Percentiles rank a stretch among this genome's conserved stretches.
Conservation (phyloP, 2,888 invertebrate species). For the Eilema caniola region DNA sequence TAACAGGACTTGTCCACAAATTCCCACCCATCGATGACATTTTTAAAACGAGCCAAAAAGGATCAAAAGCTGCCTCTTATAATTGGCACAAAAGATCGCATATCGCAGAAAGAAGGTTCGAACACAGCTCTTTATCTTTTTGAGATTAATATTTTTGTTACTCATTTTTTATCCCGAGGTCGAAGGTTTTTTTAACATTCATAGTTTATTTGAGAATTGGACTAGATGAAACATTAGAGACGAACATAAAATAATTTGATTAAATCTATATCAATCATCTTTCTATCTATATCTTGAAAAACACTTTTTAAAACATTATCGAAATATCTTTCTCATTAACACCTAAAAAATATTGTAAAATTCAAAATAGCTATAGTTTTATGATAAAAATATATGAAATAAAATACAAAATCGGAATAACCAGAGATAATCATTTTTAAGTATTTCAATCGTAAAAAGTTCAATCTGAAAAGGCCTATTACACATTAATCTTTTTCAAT, state of each 20-base stretch:
- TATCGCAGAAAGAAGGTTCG: constrained; percentile 74
- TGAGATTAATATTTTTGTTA: constrained; percentile 78
- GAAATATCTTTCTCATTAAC: too few species aligned
- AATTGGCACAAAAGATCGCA: constrained; percentile 84
- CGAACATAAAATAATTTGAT: background rate
- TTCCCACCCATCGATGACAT: constrained; percentile 76
- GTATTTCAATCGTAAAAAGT: background rate
- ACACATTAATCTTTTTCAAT: background rate
- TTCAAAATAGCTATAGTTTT: background rate
- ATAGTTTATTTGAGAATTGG: constrained; percentile 64
- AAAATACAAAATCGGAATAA: background rate
- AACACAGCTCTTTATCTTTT: constrained; percentile 74
- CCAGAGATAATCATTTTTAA: background rate
- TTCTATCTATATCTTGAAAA: too few species aligned
- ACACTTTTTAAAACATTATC: background rate
- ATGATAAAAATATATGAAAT: background rate
- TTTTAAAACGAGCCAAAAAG: constrained; percentile 62
- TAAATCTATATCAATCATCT: background rate
- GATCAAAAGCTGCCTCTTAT: constrained; percentile 70
- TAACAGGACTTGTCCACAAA: constrained; percentile 59
- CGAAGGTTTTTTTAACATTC: constrained; percentile 71
- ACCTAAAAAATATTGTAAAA: too few species aligned
- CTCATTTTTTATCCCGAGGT: constrained; percentile 73
- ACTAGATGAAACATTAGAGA: constrained; percentile 60
- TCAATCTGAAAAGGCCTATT: background rate